phyloP scores from a whole-genome alignment of 1,140 invertebrate species.

The Cataglyphis hispanica region DNA sequence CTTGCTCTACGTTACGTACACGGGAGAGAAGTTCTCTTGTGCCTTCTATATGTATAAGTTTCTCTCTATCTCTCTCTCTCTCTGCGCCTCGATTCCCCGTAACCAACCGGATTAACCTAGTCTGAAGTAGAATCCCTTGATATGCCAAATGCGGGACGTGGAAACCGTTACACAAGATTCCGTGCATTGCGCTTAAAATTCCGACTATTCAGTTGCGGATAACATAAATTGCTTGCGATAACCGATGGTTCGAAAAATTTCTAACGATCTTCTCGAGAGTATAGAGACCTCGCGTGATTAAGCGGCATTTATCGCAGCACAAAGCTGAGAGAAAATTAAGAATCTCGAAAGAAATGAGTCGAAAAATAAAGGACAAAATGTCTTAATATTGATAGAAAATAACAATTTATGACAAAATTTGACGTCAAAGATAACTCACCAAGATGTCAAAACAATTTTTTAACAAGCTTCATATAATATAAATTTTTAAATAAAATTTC shows the following conservation, averaged over 20 bases:
- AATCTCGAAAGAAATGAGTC: background rate
- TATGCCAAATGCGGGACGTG: constrained; percentile 53
- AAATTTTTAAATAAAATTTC: background rate
- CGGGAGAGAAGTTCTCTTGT: constrained; percentile 14
- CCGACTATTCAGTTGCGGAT: constrained; percentile 30
- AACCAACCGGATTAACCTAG: constrained; percentile 56
- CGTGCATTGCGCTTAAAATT: constrained; percentile 49
- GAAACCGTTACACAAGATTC: constrained; percentile 44
- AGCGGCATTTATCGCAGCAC: background rate
- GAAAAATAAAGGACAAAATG: background rate
- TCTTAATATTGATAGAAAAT: background rate
- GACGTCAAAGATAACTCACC: background rate
- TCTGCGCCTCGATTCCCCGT: constrained; percentile 16
- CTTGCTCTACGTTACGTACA: background rate
- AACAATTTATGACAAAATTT: background rate
- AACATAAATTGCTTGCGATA: constrained; percentile 1
- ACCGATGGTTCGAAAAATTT: constrained; percentile 32
- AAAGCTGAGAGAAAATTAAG: background rate
- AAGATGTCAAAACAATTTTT: background rate
- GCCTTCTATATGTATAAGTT: constrained; percentile 29
- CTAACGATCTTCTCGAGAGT: background rate
- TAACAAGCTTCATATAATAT: background rate
- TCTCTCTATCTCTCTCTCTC: background rate
- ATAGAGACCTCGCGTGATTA: constrained; percentile 16
- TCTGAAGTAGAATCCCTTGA: constrained; percentile 35